Conservation (phyloP, 2,888 invertebrate species). For the Lamellibrachia columna region DNA sequence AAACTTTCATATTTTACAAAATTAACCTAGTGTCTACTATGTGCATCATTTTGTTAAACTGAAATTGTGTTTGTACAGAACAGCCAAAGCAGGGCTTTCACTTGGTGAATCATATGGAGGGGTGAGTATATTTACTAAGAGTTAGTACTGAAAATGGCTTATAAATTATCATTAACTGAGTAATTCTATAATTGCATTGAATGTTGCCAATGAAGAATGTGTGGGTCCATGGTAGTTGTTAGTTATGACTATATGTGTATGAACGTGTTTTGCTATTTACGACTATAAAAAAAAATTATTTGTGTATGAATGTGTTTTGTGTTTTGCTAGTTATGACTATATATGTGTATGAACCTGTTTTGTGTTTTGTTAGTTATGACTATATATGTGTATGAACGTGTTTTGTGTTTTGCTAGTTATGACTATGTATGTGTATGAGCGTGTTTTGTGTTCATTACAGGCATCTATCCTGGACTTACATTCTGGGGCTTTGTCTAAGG, state of each 20-base stretch:
- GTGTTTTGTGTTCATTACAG: conserved; percentile 34
- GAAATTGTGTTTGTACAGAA: conserved; percentile 46
- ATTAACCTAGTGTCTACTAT: neutral
- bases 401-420: neutral
- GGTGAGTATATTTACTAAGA: conserved; percentile 42
- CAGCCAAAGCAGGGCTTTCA: conserved; percentile 77
- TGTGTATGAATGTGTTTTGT: too few relatives aligned
- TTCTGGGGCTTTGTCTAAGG: conserved; percentile 83
- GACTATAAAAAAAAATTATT: neutral
- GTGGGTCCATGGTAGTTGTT: too few relatives aligned
- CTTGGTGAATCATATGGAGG: conserved; percentile 81
- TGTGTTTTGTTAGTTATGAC: neutral
- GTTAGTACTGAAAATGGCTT: neutral
- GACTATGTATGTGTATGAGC: conserved; percentile 16
- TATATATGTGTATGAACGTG: conserved; percentile 7
- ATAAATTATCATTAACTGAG: neutral
- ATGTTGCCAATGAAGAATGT: too few relatives aligned
- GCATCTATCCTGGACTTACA: conserved; percentile 86
- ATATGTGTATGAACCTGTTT: too few relatives aligned
- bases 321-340: too few relatives aligned
- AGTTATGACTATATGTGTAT: too few relatives aligned
- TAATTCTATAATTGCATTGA: neutral
- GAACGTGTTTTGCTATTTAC: neutral
- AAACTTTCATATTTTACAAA: neutral
- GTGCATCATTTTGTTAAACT: neutral